phyloP scores from a whole-genome alignment of 1,140 invertebrate genomes.

The Chelonus insularis region DNA sequence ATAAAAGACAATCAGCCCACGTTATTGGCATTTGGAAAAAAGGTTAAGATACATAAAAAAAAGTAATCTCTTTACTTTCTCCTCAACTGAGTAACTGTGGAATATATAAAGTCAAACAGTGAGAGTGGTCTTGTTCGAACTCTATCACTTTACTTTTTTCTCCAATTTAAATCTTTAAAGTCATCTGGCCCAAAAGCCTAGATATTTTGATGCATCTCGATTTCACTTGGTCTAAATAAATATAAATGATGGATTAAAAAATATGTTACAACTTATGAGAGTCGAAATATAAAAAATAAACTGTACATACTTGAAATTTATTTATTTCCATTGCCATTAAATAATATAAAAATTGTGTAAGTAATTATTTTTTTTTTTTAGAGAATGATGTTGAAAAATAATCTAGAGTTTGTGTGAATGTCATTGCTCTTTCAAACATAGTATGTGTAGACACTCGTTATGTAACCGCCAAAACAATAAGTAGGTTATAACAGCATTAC shows the following conservation, averaged over 20 bases:
- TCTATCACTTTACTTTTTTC: slow-evolving; percentile 13
- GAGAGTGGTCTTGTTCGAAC: slow-evolving; percentile 37
- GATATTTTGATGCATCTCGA: slow-evolving; percentile 26
- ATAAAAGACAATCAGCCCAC: slow-evolving; percentile 1
- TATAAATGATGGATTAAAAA: neutral
- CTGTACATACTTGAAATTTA: no score
- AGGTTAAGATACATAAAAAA: neutral
- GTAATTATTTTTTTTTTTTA: no score
- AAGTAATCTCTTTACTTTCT: slow-evolving; percentile 46
- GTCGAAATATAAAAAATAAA: no score
- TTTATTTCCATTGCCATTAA: no score
- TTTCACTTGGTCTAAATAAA: slow-evolving; percentile 17
- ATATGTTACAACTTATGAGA: neutral
- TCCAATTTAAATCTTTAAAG: neutral
- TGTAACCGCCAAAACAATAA: slow-evolving; percentile 44
- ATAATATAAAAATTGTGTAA: no score
- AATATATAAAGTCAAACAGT: no score
- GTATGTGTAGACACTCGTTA: slow-evolving; percentile 26
- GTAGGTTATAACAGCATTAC: slow-evolving; percentile 38
- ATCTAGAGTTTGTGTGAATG: neutral
- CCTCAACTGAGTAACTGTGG: no score
- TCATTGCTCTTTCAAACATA: slow-evolving; percentile 15
- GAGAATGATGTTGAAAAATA: no score
- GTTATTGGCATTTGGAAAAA: slow-evolving; percentile 8
- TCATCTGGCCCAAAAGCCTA: slow-evolving; percentile 29